Percentiles rank a stretch among this genome's conserved stretches.
Evolutionary conservation across 2,888 invertebrate species (phyloP).

Genomic region (Brachylomia viminalis): DNA sequence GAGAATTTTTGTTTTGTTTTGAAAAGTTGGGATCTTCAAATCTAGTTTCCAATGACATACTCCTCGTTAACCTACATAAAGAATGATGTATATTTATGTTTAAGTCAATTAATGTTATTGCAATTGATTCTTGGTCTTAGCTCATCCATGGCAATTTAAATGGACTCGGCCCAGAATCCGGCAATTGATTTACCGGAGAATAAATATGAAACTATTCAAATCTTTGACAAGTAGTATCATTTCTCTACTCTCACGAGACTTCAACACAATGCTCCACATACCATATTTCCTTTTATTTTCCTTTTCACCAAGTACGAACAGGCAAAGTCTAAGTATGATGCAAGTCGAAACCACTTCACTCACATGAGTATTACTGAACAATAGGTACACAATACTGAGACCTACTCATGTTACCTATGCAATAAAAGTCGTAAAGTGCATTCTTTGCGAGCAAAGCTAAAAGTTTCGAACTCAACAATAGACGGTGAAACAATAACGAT

Average conservation of each 20-base stretch:
- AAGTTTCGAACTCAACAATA: slow-evolving; percentile 71
- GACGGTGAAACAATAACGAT: slow-evolving; percentile 76
- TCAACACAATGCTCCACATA: slow-evolving; percentile 13
- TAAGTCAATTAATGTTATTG: background rate
- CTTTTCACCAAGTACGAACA: slow-evolving; percentile 12
- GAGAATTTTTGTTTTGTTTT: background rate
- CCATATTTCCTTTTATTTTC: slow-evolving; percentile 46
- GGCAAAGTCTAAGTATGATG: slow-evolving; percentile 43
- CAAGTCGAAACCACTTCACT: slow-evolving; percentile 46
- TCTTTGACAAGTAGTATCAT: background rate
- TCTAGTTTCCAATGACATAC: background rate
- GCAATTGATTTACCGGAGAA: background rate
- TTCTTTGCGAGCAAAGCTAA: slow-evolving; percentile 53
- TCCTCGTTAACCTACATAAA: background rate
- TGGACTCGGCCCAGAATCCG: background rate
- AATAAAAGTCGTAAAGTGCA: slow-evolving; percentile 59
- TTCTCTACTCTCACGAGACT: background rate
- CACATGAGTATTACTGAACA: slow-evolving; percentile 45
- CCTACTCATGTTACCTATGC: slow-evolving; percentile 52
- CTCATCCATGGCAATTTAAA: background rate
- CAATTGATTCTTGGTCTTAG: background rate
- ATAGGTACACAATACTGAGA: slow-evolving; percentile 39
- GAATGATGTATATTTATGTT: too few species aligned
- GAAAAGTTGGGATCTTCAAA: background rate
- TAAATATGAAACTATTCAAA: background rate